Evolutionary conservation across 2,888 invertebrate species (phyloP).

Genomic region (Tachina grossa): DNA sequence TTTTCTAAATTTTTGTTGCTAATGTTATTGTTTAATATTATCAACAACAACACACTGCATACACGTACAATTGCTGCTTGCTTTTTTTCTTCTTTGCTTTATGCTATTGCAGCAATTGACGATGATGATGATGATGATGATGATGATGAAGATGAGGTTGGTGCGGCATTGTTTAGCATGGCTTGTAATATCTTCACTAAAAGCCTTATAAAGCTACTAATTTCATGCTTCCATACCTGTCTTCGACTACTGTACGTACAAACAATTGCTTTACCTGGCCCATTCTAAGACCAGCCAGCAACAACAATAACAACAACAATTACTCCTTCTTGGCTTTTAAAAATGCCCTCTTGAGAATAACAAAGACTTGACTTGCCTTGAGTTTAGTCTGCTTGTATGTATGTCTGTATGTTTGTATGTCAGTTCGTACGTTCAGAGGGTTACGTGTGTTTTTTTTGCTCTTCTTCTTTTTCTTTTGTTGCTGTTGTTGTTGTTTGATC

Average conservation of each 20-base stretch:
- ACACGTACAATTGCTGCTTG: background rate
- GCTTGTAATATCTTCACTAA: slow-evolving; percentile 73
- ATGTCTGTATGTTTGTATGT: background rate
- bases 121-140: slow-evolving; percentile 7
- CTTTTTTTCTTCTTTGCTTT: background rate
- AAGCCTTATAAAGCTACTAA: slow-evolving; percentile 69
- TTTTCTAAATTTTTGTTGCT: slow-evolving; percentile 39
- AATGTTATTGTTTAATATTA: slow-evolving; percentile 63
- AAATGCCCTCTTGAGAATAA: slow-evolving; percentile 56
- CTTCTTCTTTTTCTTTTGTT: slow-evolving; percentile 19
- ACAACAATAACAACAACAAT: slow-evolving; percentile 21
- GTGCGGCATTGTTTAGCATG: slow-evolving; percentile 63
- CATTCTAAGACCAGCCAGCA: slow-evolving; percentile 45
- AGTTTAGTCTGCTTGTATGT: background rate
- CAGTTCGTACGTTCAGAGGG: background rate
- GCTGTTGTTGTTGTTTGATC: slow-evolving; percentile 29
- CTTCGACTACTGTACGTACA: slow-evolving; percentile 19
- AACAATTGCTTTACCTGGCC: slow-evolving; percentile 16
- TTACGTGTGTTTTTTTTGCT: slow-evolving; percentile 36
- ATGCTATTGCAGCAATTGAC: slow-evolving; percentile 7
- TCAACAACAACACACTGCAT: slow-evolving; percentile 42
- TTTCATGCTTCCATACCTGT: slow-evolving; percentile 69
- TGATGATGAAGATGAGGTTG: background rate
- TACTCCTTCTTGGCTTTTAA: slow-evolving; percentile 54
- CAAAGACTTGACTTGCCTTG: background rate